A percentile compares a stretch with the other conserved stretches of the same genome.
Conservation (phyloP, 2,888 invertebrate genomes). For the Tolmerus cingulatus region DNA sequence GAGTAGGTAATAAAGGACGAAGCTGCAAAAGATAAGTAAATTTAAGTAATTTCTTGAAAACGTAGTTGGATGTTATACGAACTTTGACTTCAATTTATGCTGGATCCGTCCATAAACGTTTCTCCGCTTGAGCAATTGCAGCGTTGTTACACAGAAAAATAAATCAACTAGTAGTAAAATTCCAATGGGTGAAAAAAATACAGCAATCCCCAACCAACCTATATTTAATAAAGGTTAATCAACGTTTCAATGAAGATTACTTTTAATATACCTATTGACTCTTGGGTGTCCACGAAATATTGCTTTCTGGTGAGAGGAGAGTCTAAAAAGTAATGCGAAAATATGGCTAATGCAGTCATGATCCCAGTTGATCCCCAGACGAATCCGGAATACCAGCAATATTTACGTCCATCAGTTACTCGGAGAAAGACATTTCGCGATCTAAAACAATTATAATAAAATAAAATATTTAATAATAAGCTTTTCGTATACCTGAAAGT, state of each 20-base stretch:
- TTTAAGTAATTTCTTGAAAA: background rate
- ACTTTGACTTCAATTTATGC: conserved; percentile 86
- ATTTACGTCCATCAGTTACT: conserved; percentile 85
- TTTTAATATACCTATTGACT: conserved; percentile 73
- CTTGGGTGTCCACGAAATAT: conserved; percentile 70
- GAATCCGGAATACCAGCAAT: conserved; percentile 85
- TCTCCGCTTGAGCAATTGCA: conserved; percentile 80
- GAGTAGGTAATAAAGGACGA: conserved; percentile 79
- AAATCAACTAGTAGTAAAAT: conserved; percentile 80
- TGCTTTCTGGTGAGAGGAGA: conserved; percentile 68
- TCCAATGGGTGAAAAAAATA: conserved; percentile 84
- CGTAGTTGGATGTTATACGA: conserved; percentile 51
- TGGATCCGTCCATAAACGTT: conserved; percentile 86
- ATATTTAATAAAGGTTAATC: background rate
- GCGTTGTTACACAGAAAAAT: conserved; percentile 81
- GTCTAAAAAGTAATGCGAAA: conserved; percentile 82
- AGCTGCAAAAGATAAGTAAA: conserved; percentile 64
- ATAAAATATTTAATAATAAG: background rate
- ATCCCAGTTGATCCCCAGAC: conserved; percentile 78
- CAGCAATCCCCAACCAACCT: conserved; percentile 83
- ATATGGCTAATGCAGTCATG: conserved; percentile 78
- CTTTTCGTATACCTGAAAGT: conserved; percentile 74
- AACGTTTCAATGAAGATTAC: background rate
- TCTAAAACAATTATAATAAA: conserved; percentile 60
- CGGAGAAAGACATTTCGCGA: conserved; percentile 85